Base-by-base conservation (phyloP, 2,113 vertebrate genomes). In the Tragelaphus imberbis region DNA sequence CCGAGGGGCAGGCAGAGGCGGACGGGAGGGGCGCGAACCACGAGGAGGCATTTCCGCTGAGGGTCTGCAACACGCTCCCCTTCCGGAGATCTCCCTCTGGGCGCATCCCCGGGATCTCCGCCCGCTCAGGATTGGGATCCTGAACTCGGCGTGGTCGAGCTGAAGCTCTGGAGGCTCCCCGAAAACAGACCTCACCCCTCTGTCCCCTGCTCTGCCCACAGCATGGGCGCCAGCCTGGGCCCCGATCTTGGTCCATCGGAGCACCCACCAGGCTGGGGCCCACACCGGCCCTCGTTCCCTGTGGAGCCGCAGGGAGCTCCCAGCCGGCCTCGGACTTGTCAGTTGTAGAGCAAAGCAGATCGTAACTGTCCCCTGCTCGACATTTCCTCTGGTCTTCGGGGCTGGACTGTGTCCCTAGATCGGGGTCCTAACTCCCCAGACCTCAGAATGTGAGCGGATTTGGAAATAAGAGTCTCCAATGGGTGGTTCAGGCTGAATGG, bases 1-100 rank as follows among this genome's bases (percentile, higher is more conserved):
- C 21, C 0, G 3, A 68, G 65, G 21, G 33, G 65, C 65, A 0
- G 17, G 33, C 65, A 5, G 65, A 36, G 25, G 44, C 3, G 2
- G 3, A 9, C 13, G 3, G 0, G 27, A 75, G 68, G 77, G 27
- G 44, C 3, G 25, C 4, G 4, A 19, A 17, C 7, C 6, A 0
- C 7, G 7, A 17, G 77, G 77, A 8, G 0, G 47, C 47, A 1
- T 3, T 19, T 33, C 28, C 2, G 28, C 28, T 0, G 79, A 30
- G 47, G 28, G 3, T 14, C 12, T 3, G n/a, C 33, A 13, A 1
- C 27, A 5, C 0, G 33, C 21, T 25, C 33, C 7, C 3, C 51
- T 84, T 25, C 33, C 33, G 0, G 5, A 53, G 79, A 21, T 49
- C 49, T n/a, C 79, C 49, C 28, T 53, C 30, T 11, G 16, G 30